Conservation (phyloP, 2,888 invertebrate genomes). For the Auanema freiburgensis region DNA sequence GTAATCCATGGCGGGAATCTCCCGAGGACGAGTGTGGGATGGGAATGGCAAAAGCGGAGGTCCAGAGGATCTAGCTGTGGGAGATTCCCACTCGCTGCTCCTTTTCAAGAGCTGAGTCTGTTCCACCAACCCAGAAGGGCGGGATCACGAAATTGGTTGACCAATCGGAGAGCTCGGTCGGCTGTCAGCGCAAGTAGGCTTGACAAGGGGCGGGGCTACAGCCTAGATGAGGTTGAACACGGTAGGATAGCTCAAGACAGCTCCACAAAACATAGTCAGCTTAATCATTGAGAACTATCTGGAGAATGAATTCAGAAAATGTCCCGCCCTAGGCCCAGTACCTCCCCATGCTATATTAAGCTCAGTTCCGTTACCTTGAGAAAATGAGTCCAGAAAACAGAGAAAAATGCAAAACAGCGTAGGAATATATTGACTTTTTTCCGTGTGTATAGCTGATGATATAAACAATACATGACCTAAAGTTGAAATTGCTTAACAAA, state of each 20-base stretch:
- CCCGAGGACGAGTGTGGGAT: slow-evolving; percentile 25
- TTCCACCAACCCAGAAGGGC: not conserved
- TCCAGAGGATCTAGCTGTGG: slow-evolving; percentile 25
- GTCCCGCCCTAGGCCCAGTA: too few relatives aligned
- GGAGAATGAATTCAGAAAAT: too few relatives aligned
- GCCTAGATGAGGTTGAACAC: not conserved
- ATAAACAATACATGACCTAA: too few relatives aligned
- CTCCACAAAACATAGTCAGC: not conserved
- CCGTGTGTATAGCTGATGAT: too few relatives aligned
- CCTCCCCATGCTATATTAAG: too few relatives aligned
- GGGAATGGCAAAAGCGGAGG: slow-evolving; percentile 15
- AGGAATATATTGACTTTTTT: too few relatives aligned
- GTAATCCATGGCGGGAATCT: slow-evolving; percentile 30
- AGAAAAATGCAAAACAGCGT: too few relatives aligned
- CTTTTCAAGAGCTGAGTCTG: not conserved
- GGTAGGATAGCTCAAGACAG: not conserved
- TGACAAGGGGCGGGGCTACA: not conserved
- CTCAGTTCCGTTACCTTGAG: too few relatives aligned
- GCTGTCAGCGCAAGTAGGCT: not conserved
- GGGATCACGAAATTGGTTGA: not conserved
- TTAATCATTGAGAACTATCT: too few relatives aligned
- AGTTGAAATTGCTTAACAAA: too few relatives aligned
- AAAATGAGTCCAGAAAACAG: too few relatives aligned
- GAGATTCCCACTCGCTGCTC: slow-evolving; percentile 10
- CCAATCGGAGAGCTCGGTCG: not conserved